Base-by-base conservation (phyloP, 2,888 invertebrate species). In the Lagria hirta region DNA sequence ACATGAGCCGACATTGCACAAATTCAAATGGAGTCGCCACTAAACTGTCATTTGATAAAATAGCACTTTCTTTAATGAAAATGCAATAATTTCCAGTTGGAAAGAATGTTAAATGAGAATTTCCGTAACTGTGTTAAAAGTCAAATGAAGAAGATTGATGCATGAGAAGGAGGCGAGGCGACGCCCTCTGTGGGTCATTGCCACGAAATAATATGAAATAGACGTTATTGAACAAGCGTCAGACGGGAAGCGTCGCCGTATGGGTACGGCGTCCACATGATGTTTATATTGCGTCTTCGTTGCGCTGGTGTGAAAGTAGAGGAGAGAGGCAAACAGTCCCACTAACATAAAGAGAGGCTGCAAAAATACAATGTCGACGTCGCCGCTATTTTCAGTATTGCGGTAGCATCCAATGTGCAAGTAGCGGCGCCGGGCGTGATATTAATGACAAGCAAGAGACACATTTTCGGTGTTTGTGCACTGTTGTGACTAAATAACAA, bases 1-100 rank as follows among this genome's bases (percentile, higher is more conserved):
- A 93, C 73, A 66, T 89, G 81, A 32, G 86, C 83, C 15, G 89
- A 84, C 91, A 89, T 89, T 36, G 28, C 29, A 36, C 10, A 20
- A 15, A n/a, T 27, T 29, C n/a, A 33, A 28, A 5, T n/a, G n/a
- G n/a, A n/a, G n/a, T n/a, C n/a, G n/a, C n/a, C n/a, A n/a, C n/a
- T n/a, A n/a, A n/a, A n/a, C n/a, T n/a, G n/a, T n/a, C n/a, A n/a
- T n/a, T n/a, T n/a, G n/a, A n/a, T n/a, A n/a, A n/a, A n/a, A n/a
- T n/a, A n/a, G n/a, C n/a, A n/a, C n/a, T n/a, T n/a, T n/a, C n/a
- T n/a, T n/a, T n/a, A n/a, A n/a, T n/a, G n/a, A n/a, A n/a, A n/a
- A n/a, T n/a, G n/a, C n/a, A n/a, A n/a, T n/a, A n/a, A n/a, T n/a
- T n/a, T n/a, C n/a, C n/a, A n/a, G n/a, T n/a, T n/a, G n/a, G n/a